Base-by-base conservation (phyloP, 2,113 vertebrate species). In the Panthera uncia region DNA sequence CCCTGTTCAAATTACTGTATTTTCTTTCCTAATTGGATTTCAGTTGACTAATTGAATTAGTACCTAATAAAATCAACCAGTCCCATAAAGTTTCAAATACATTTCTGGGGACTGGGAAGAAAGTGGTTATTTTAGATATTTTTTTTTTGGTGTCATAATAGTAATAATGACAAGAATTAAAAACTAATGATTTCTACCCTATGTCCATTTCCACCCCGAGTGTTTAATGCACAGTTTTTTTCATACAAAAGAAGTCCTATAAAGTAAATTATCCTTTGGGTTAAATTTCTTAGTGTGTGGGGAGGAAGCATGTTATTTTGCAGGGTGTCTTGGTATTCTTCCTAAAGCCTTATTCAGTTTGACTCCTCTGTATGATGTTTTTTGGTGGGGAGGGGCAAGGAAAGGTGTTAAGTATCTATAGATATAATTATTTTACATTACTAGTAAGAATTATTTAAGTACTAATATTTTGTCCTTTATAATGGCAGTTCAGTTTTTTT, bases 391-490 rank as follows among this genome's bases (percentile, higher is more conserved):
- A 36, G 57, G 25, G 73, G 27, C 2, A 7, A 50, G 16, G 23
- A 36, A 33, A 65, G 10, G 21, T 66, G 31, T 55, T 81, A 89
- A 82, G 18, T 74, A 55, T 57, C 11, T 81, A 19, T 82, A 48
- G 73, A 48, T 94, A 65, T 3, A 83, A n/a, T 92, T 89, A 66
- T 95, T 93, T 81, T 84, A 55, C 63, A 48, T 82, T 61, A 41
- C n/a, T 76, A n/a, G 68, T 96, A 73, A 95, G 27, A 25, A 76
- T 69, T 81, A 48, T 52, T 94, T 89, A 76, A 38, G 48, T 92
- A 68, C 55, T 85, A 52, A 82, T 94, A 41, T 84, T 65, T 92
- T 96, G 52, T 78, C 29, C 6, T 23, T 65, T 91, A 66, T 84
- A 92, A 66, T 79, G 36, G 38, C 14, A 76, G 50, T 15, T 50